A percentile compares a stretch with the other conserved stretches of the same genome.
Evolutionary conservation across 2,113 vertebrate genomes (phyloP).

Genomic region (Entomyzon cyanotis): DNA sequence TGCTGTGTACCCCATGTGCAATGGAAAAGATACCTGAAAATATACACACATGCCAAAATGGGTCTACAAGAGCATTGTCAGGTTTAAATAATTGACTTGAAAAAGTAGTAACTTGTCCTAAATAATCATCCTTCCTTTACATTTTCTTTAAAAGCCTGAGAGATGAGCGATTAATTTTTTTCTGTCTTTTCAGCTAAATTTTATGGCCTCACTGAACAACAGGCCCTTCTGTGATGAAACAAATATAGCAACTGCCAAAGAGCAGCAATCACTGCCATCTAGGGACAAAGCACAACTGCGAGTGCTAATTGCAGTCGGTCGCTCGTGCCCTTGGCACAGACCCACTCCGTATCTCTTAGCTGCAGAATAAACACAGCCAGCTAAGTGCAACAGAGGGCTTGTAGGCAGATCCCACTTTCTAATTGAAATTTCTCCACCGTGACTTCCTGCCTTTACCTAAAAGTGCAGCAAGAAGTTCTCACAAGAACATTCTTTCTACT

Average conservation of each 20-base stretch:
- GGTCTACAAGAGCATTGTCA: background rate
- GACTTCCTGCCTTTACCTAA: background rate
- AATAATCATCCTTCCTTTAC: background rate
- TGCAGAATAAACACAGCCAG: background rate
- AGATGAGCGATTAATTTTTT: background rate
- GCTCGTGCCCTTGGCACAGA: background rate
- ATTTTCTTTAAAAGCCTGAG: background rate
- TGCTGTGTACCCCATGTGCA: background rate
- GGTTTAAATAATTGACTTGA: background rate
- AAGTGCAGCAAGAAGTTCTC: background rate
- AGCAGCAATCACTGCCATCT: background rate
- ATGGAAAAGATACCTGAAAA: background rate
- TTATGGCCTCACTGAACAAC: background rate
- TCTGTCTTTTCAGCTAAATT: background rate
- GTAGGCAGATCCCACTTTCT: background rate
- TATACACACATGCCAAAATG: background rate
- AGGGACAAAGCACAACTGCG: background rate
- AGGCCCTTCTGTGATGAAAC: background rate
- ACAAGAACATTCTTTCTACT: background rate
- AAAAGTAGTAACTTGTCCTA: background rate
- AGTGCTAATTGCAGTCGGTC: rapidly evolving
- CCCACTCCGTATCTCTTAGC: background rate
- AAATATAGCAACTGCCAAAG: background rate
- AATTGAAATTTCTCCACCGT: background rate
- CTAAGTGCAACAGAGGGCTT: background rate